Base-by-base conservation (phyloP, 2,113 vertebrate species). In the Bubo bubo region DNA sequence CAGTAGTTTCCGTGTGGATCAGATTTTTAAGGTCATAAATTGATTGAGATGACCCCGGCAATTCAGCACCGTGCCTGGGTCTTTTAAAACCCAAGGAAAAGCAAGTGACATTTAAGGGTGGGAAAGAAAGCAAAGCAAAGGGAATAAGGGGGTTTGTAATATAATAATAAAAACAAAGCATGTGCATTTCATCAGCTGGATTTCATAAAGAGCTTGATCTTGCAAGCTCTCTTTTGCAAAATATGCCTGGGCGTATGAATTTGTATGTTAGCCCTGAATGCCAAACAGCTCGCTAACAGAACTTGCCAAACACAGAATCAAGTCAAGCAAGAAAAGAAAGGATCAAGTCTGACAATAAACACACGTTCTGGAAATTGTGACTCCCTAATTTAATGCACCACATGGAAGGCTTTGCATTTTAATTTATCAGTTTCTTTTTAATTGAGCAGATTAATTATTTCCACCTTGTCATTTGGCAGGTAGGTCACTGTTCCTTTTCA, bases 391-490 rank as follows among this genome's bases (percentile, higher is more conserved):
- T 95, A 95, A 85, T 74, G 53, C 55, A 79, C 76, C 94, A 86
- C 96, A 75, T 90, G 87, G 93, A 97, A 93, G 83, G 35, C 64
- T 97, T 93, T 97, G 86, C 88, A 90, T 98, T 98, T 98, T 97
- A 98, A 98, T 98, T 98, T 97, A 97, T 96, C 97, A 82, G 80
- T 96, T 98, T 96, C 97, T 93, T 98, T 98, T 96, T 98, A 98
- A 98, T 98, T 98, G 97, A 97, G 95, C 96, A 98, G 97, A 98
- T 98, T 98, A 98, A 98, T 98, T 98, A 98, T 98, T 98, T 98
- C 97, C 96, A 98, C 98, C 98, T 98, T 98, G 98, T 90, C 95
- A 86, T 96, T 98, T 98, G 98, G 97, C 98, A 98, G 97, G 93
- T 98, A 98, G 98, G 98, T 98, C 98, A 98, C 92, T 90, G 96